Base-by-base conservation (phyloP, 2,113 vertebrate species). In the Sturnus vulgaris region DNA sequence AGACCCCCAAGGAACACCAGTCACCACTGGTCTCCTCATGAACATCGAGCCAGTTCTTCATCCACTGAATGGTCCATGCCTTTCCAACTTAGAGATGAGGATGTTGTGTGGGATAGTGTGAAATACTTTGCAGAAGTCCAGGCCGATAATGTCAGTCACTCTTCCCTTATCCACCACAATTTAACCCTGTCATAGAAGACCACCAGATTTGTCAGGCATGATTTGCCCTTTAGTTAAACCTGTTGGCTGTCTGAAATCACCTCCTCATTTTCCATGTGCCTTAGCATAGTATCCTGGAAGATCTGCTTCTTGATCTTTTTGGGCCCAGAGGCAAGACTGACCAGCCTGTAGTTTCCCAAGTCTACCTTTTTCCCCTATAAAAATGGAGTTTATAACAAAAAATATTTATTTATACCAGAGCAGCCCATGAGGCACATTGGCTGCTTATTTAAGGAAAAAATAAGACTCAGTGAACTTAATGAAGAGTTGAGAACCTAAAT, bases 391-490 rank as follows among this genome's bases (percentile, higher is more conserved):
- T 66, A 59, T 61, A 33, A 12, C 3, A 42, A 73, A 35, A 80
- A 53, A 61, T 71, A 40, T 42, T 85, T 76, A 46, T 91, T 95
- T 93, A 55, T 91, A 91, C 47, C 53, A 85, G 77, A 91, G 68
- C 42, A 40, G 12, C 80, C 46, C 55, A 63, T 76, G 66, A 91
- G 59, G 63, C 33, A 90, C 35, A 64, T 33, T 93, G 53, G 16
- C 85, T 96, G 35, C 77, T 80, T 91, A 30, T 88, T 87, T 87
- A 82, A 83, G 39, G 60, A 68, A 90, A 86, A 77, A 44, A 52
- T 27, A 86, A 37, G 46, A 44, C 37, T 77, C 27, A 52, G 46
- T 18, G 22, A 52, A 44, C 39, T 80, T 77, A 93, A 85, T 77
- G 73, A 93, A 77, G 78, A 80, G 55, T 30, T 93, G 81, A 61